Conservation (phyloP, 2,888 invertebrate genomes). For the Drepanosiphum platanoidis region DNA sequence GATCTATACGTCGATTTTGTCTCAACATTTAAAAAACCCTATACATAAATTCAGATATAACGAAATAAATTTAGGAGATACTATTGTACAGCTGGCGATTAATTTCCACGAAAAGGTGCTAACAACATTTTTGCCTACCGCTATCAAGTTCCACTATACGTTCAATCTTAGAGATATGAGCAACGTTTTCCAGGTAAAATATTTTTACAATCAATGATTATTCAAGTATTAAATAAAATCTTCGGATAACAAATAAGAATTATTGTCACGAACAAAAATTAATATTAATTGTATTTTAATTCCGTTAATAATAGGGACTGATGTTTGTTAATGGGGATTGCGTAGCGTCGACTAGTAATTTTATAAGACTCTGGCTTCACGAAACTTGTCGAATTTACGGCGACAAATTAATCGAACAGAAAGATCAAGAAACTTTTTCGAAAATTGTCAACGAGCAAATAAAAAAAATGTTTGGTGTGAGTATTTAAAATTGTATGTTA, state of each 20-base stretch:
- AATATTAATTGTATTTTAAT: neutral
- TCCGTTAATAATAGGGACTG: no score
- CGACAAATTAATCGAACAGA: conserved; percentile 87
- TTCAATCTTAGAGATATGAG: conserved; percentile 93
- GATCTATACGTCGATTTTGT: conserved; percentile 85
- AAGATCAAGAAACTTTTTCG: conserved; percentile 78
- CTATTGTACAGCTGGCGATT: conserved; percentile 78
- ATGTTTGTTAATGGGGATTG: conserved; percentile 83
- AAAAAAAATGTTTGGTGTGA: conserved; percentile 74
- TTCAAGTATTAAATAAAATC: neutral
- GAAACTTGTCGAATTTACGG: conserved; percentile 90
- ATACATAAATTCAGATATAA: conserved; percentile 74
- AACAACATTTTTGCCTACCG: conserved; percentile 86
- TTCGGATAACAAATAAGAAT: no score
- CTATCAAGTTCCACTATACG: conserved; percentile 92
- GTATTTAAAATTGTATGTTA: conserved; percentile 47
- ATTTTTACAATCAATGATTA: no score
- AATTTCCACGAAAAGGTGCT: conserved; percentile 80
- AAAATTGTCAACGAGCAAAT: conserved; percentile 80
- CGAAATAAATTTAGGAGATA: conserved; percentile 73
- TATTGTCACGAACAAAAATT: no score
- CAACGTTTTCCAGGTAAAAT: conserved; percentile 87
- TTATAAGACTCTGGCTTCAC: conserved; percentile 88
- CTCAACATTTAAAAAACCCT: conserved; percentile 77
- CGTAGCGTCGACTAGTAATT: conserved; percentile 75